These are phyloP conservation scores for Chionomys nivalis DNA, from an alignment of 2,113 vertebrate genomes.

Conservation along the genomic window DNA sequence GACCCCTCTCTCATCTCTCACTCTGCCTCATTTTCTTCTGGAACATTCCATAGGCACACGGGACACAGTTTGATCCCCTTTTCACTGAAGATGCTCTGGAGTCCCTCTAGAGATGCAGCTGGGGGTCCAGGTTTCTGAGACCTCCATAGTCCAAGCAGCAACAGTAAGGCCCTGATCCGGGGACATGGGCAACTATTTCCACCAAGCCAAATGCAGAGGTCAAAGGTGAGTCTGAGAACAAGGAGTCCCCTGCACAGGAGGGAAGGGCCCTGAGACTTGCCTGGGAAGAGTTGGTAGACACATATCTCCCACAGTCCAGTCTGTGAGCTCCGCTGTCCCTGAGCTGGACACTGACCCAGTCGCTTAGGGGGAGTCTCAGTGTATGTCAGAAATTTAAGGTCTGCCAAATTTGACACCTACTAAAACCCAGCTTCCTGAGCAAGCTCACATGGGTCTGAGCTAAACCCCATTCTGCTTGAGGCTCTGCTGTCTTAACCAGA, in stretches of 20 bases:
- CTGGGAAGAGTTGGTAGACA: too few relatives aligned
- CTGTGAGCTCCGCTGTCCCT: too few relatives aligned
- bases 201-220: background rate
- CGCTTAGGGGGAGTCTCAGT: background rate
- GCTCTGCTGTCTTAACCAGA: background rate
- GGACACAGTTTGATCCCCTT: too few relatives aligned
- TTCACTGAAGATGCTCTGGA: background rate
- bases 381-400: background rate
- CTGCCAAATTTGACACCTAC: background rate
- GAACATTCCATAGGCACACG: background rate
- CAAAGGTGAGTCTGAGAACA: background rate
- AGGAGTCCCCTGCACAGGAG: accelerated
- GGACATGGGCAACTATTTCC: background rate
- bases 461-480: background rate
- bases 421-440: background rate
- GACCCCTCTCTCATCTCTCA: too few relatives aligned
- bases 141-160: background rate
- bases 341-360: background rate
- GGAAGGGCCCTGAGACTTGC: accelerated
- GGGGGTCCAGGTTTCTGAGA: background rate
- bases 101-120: background rate
- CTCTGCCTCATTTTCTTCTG: background rate
- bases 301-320: too few relatives aligned
- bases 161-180: background rate
- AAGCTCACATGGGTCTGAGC: background rate